These are phyloP conservation scores for Bombus polaris DNA, from an alignment of 1,140 invertebrate genomes.

Conservation along the genomic window DNA sequence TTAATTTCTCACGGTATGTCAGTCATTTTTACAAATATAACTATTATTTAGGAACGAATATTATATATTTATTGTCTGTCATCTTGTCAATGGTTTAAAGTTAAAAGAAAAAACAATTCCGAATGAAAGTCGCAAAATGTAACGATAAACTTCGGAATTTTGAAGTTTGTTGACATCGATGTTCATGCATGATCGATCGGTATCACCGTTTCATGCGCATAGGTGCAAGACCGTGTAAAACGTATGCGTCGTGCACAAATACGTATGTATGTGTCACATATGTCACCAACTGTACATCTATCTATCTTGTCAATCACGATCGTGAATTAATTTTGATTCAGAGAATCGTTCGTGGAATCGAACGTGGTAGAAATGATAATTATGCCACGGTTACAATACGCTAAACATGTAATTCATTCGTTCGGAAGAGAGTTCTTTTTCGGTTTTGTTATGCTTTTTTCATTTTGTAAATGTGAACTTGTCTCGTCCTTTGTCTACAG, in stretches of 20 bases:
- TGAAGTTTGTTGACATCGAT: slow-evolving; percentile 35
- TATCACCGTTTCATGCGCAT: not conserved
- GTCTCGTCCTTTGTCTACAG: not conserved
- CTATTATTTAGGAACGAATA: not conserved
- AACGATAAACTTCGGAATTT: slow-evolving; percentile 9
- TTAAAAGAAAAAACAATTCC: not conserved
- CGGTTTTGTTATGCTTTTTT: not conserved
- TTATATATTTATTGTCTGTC: no score
- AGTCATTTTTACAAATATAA: not conserved
- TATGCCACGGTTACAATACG: not conserved
- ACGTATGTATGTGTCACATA: not conserved
- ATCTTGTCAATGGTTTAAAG: not conserved
- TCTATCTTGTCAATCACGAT: slow-evolving; percentile 32
- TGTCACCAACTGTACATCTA: not conserved
- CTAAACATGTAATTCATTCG: not conserved
- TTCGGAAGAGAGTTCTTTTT: not conserved
- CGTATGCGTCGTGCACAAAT: not conserved
- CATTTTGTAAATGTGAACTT: not conserved
- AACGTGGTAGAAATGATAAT: slow-evolving; percentile 41
- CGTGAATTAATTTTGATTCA: slow-evolving; percentile 60
- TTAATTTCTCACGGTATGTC: not conserved
- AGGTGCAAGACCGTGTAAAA: not conserved
- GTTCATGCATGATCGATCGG: slow-evolving; percentile 48
- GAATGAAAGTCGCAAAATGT: not conserved
- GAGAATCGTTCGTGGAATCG: not conserved